These are phyloP conservation scores for Silurus lanzhouensis DNA, from an alignment of 2,797 vertebrate species.

Conservation along the genomic window DNA sequence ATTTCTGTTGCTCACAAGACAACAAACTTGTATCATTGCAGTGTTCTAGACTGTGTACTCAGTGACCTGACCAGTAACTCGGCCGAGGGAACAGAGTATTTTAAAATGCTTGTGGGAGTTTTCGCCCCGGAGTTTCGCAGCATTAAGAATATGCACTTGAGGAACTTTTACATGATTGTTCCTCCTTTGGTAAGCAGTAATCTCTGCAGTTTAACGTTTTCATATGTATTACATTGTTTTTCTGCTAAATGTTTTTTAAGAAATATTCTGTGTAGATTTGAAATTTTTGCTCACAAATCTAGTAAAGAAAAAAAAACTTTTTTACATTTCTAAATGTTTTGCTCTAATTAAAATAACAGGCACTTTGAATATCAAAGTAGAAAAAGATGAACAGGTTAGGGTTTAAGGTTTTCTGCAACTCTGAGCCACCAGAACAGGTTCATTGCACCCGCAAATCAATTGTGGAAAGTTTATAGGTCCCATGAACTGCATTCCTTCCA, in stretches of 20 bases:
- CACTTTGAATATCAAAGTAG: neutral
- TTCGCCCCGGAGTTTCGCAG: slow-evolving; percentile 96
- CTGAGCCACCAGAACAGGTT: neutral
- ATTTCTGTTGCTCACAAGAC: neutral
- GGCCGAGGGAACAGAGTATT: slow-evolving; percentile 96
- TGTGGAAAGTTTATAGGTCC: neutral
- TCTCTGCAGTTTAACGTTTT: neutral
- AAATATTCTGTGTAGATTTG: neutral
- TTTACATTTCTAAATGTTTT: neutral
- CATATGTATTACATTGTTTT: neutral
- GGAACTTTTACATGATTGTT: slow-evolving; percentile 98
- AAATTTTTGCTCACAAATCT: neutral
- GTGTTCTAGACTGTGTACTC: slow-evolving; percentile 87
- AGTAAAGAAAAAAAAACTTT: neutral
- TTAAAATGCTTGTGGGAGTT: slow-evolving; percentile 97
- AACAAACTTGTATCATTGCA: slow-evolving; percentile 47
- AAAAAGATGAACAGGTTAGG: neutral
- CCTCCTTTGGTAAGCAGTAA: slow-evolving; percentile 86
- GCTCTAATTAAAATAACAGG: neutral
- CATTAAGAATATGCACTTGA: slow-evolving; percentile 93
- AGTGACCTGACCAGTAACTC: slow-evolving; percentile 92
- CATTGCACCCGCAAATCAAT: neutral
- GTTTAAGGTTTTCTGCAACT: neutral
- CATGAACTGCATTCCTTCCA: neutral
- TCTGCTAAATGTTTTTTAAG: neutral